Evolutionary conservation across 2,888 invertebrate species (phyloP).

Genomic region (Nematopogon swammerdamellus): DNA sequence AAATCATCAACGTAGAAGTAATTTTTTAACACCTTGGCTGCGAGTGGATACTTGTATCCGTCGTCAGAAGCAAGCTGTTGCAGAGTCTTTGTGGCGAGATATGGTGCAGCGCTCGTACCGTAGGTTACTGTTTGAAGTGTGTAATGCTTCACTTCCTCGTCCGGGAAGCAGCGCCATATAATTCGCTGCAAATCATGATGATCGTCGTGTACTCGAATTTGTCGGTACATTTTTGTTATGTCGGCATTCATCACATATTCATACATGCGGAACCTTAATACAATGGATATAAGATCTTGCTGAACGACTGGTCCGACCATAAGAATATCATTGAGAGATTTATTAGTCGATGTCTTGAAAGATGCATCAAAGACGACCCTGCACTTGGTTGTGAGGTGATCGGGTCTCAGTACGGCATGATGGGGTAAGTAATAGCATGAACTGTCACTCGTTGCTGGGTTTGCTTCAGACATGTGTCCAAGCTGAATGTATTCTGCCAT

Average conservation of each 20-base stretch:
- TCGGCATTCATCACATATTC: neutral
- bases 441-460: neutral
- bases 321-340: neutral
- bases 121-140: neutral
- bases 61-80: neutral
- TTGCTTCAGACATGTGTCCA: neutral
- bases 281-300: neutral
- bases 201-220: neutral
- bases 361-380: neutral
- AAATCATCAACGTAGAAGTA: conserved; percentile 3
- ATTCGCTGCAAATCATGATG: neutral
- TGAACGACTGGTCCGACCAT: neutral
- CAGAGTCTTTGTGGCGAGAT: neutral
- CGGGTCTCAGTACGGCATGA: neutral
- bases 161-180: neutral
- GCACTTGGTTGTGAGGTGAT: neutral
- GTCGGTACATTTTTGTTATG: neutral
- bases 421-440: neutral
- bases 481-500: neutral
- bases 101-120: neutral
- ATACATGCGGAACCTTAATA: neutral
- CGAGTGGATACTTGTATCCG: neutral
- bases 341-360: neutral
- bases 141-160: neutral
- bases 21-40: neutral